Conservation (phyloP, 2,113 vertebrate genomes). For the Carassius auratus region DNA sequence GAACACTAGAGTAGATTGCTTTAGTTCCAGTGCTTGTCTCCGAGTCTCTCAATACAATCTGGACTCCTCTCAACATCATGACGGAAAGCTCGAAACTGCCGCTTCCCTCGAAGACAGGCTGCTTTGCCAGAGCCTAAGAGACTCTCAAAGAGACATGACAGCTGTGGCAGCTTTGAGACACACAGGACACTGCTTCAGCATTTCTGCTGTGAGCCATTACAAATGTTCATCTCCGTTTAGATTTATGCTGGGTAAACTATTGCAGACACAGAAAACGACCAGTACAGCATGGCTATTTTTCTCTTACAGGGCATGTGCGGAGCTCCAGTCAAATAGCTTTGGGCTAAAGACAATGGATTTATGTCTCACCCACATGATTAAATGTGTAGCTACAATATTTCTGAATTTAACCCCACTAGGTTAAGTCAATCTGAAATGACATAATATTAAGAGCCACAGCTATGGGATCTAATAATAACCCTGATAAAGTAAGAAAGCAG, state of each 20-base stretch:
- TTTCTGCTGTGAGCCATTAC: slow-evolving; percentile 13
- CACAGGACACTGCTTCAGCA: slow-evolving; percentile 15
- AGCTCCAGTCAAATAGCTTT: not conserved
- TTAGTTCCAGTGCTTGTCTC: slow-evolving; percentile 45
- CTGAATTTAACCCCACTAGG: not conserved
- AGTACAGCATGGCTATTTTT: not conserved
- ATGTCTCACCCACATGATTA: not conserved
- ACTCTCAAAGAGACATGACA: slow-evolving; percentile 15
- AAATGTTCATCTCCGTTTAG: slow-evolving; percentile 4
- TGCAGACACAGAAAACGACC: not conserved
- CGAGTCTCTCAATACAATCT: slow-evolving; percentile 28
- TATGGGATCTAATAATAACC: not conserved
- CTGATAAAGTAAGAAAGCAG: not conserved
- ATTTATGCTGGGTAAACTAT: not conserved
- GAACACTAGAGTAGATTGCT: slow-evolving; percentile 42
- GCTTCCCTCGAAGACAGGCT: not conserved
- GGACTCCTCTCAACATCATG: slow-evolving; percentile 13
- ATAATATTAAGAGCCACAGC: not conserved
- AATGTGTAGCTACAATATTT: not conserved
- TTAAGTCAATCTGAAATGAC: not conserved
- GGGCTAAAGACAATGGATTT: not conserved
- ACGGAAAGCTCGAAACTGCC: slow-evolving; percentile 3
- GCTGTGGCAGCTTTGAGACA: slow-evolving; percentile 25
- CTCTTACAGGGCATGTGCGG: not conserved
- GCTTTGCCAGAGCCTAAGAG: slow-evolving; percentile 5